These are phyloP conservation scores for Brachypteracias leptosomus DNA, from an alignment of 2,113 vertebrate genomes.

Conservation along the genomic window DNA sequence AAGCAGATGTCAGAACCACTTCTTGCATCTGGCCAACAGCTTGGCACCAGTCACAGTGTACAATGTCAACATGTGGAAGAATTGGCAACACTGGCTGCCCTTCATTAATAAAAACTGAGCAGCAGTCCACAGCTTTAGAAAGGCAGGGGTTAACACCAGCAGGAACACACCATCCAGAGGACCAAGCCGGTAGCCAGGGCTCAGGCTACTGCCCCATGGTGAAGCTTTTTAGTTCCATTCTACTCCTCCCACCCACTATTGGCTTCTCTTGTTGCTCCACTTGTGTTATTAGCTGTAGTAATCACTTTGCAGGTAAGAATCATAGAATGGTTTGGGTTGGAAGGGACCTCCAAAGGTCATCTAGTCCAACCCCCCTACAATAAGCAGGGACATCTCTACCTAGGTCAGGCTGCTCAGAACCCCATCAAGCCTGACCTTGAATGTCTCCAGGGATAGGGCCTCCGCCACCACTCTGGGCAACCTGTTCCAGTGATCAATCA, in stretches of 20 bases:
- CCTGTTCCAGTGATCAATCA: no score
- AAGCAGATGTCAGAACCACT: neutral
- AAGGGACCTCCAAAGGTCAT: no score
- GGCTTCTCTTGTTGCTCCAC: neutral
- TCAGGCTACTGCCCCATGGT: neutral
- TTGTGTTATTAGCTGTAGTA: neutral
- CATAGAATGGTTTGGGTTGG: no score
- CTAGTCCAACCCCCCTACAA: no score
- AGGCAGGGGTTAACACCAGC: neutral
- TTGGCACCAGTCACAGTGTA: rapidly evolving
- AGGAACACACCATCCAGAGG: neutral
- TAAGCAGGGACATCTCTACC: no score
- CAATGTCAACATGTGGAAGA: neutral
- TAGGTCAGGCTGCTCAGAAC: no score
- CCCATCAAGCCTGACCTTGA: no score
- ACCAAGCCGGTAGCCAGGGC: neutral
- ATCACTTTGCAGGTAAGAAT: neutral
- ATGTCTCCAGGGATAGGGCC: no score
- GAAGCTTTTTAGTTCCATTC: neutral
- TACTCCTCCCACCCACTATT: neutral
- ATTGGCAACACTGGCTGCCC: neutral
- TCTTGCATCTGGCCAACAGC: neutral
- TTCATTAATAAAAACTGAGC: neutral
- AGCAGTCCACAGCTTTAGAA: neutral
- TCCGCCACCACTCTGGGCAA: no score